Base-by-base conservation (phyloP, 1,140 invertebrate genomes). In the Meloidogyne chitwoodi region DNA sequence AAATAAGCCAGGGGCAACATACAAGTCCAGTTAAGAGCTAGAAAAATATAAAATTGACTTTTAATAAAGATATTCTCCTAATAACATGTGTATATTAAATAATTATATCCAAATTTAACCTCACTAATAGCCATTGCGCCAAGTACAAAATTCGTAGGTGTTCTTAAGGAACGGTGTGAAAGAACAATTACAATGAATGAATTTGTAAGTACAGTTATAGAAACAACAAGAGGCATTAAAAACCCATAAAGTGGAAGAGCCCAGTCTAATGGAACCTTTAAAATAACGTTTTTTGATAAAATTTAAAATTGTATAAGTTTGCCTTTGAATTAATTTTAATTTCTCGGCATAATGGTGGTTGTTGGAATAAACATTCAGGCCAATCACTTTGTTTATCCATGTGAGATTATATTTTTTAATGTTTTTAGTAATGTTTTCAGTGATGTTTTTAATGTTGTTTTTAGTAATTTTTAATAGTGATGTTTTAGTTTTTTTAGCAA, bases 101-200 rank as follows among this genome's bases (percentile, higher is more conserved):
- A 38, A 38, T 26, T 10, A 3, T 0, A 3, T 10, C 24, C 3
- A 26, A 22, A 2, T 63, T 6, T 2, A 38, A 72, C 48, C 88
- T 96, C 94, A 77, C 93, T 93, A 0, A 96, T 90, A 0, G 94
- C 94, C 93, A 96, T 96, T 5, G 92, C 90, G 80, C 92, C 89
- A 0, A 92, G 87, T 6, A 92, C 90, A 1, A 90, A 87, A 86
- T 92, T 92, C 12, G 92, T 92, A 0, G 92, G 91, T 2, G 91
- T 91, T 48, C 90, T 84, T 90, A 92, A 91, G 77, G 92, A 90
- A 31, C 88, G 84, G 79, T 91, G 91, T 5, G 90, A 88, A 4
- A 92, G 87, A 12, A 92, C 92, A 2, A 94, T 91, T 73, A 91
- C 90, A 27, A 96, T 93, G 3, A 95, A 89, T 0, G 93, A 93